Evolutionary conservation across 2,113 vertebrate species (phyloP).

Genomic region (Aptenodytes patagonicus): DNA sequence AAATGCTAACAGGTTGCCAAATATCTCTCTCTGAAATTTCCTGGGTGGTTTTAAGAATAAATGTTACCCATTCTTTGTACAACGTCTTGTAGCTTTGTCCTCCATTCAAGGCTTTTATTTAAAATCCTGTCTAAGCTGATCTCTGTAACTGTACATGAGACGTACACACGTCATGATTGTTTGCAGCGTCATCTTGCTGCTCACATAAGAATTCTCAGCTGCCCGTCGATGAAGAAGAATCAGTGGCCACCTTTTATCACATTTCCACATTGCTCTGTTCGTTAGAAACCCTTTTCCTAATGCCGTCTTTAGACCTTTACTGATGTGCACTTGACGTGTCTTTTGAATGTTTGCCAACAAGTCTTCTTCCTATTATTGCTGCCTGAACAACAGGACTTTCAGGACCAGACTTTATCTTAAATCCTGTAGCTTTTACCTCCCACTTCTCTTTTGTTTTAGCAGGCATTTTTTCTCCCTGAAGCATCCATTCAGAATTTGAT

Average conservation of each 20-base stretch:
- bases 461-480: slow-evolving; percentile 28
- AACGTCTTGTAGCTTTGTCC: neutral
- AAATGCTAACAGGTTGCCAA: neutral
- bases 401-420: neutral
- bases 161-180: fast-evolving
- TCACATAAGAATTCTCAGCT: neutral
- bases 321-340: neutral
- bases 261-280: neutral
- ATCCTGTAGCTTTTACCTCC: slow-evolving; percentile 16
- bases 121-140: neutral
- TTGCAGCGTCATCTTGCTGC: neutral
- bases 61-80: neutral
- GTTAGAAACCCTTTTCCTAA: neutral
- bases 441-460: slow-evolving; percentile 58
- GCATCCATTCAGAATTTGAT: slow-evolving; percentile 48
- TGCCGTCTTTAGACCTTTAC: neutral
- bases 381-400: neutral
- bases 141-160: neutral
- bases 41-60: neutral
- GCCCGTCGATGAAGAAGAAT: neutral
- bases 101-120: neutral
- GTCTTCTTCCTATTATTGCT: neutral
- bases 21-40: neutral
- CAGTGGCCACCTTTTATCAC: neutral
- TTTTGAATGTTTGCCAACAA: neutral